Percentiles rank a stretch among this genome's conserved stretches.
phyloP scores from a whole-genome alignment of 37 sponge, comb jelly and placozoan species.

The Tethya wilhelma region DNA sequence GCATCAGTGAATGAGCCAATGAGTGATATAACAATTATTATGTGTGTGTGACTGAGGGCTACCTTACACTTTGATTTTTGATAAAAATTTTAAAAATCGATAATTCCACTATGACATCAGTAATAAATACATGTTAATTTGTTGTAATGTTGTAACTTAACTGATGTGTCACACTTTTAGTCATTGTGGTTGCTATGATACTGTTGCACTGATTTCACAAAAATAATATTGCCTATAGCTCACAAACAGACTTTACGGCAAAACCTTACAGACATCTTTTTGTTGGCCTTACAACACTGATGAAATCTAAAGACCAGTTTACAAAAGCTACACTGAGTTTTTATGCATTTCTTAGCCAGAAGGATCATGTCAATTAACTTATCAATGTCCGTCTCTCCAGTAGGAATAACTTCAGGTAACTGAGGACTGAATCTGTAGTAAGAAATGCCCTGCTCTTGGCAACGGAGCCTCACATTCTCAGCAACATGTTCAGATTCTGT shows the following conservation, averaged over 20 bases:
- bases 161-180: no score
- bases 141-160: no score
- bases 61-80: no score
- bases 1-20: no score
- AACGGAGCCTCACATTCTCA: conserved; percentile 18
- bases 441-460: conserved; percentile 32
- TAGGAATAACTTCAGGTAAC: conserved; percentile 22
- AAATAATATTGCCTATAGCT: no score
- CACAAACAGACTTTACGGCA: neutral
- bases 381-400: conserved; percentile 49
- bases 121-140: no score
- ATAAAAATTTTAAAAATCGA: no score
- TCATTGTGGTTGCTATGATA: no score
- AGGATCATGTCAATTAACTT: conserved; percentile 47
- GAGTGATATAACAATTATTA: no score
- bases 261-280: neutral
- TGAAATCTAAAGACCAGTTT: neutral
- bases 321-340: neutral
- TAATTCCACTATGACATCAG: no score
- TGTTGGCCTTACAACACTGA: neutral
- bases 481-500: conserved; percentile 55
- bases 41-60: no score
- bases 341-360: conserved; percentile 20
- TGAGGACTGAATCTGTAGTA: conserved; percentile 61
- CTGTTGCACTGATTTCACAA: no score